These are phyloP conservation scores for Dendrocincla tyrannina DNA, from an alignment of 2,797 vertebrate species.

Conservation along the genomic window DNA sequence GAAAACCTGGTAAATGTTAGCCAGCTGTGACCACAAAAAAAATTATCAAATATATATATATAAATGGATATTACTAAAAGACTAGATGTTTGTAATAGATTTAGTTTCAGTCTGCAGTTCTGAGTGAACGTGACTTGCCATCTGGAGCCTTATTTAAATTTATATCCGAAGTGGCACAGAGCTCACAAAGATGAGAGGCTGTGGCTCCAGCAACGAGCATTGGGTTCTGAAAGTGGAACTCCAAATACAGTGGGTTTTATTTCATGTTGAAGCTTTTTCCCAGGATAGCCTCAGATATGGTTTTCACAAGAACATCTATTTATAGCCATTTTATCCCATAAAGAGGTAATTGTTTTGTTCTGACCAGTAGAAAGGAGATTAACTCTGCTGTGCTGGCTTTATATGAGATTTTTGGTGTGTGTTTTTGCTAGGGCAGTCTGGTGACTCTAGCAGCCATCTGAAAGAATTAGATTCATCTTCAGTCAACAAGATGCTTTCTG, in stretches of 20 bases:
- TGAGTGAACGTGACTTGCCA: neutral
- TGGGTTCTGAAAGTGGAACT: neutral
- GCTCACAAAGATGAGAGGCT: neutral
- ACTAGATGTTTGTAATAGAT: neutral
- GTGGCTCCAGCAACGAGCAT: neutral
- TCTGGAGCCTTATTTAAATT: neutral
- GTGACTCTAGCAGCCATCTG: neutral
- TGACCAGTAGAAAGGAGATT: neutral
- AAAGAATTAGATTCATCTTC: neutral
- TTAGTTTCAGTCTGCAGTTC: neutral
- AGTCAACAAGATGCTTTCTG: neutral
- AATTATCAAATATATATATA: neutral
- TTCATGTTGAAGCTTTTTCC: neutral
- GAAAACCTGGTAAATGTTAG: neutral
- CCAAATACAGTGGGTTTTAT: neutral
- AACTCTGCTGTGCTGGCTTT: neutral
- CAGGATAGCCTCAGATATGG: neutral
- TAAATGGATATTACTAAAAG: neutral
- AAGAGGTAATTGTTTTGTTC: neutral
- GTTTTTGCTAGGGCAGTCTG: neutral
- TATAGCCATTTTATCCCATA: neutral
- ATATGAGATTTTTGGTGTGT: neutral
- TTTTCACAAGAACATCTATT: neutral
- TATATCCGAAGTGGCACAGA: rapidly evolving
- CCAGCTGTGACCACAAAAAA: neutral